Conservation (phyloP, 1,140 invertebrate genomes). For the Aporrectodea caliginosa region DNA sequence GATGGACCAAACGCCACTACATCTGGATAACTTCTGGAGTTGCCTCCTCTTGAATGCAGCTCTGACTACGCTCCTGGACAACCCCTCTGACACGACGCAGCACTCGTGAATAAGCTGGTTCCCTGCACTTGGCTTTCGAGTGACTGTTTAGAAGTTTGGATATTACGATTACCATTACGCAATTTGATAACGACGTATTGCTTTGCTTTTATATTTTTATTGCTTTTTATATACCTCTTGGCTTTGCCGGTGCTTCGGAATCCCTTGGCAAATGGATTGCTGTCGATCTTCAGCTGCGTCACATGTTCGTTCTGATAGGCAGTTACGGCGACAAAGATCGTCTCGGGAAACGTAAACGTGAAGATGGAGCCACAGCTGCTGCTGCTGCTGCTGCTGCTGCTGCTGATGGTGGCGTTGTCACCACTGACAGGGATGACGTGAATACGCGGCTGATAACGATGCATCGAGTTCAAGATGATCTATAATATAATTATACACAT, state of each 20-base stretch:
- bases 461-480: constrained; percentile 98
- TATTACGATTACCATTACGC: too few species aligned
- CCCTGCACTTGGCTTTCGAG: too few species aligned
- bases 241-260: constrained; percentile 79
- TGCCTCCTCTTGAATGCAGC: too few species aligned
- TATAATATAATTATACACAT: too few species aligned
- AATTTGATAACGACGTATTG: too few species aligned
- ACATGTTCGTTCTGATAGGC: constrained; percentile 57
- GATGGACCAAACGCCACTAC: too few species aligned
- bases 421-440: constrained; percentile 70
- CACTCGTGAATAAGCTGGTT: too few species aligned
- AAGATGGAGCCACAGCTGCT: constrained; percentile 78
- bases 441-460: constrained; percentile 90
- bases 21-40: too few species aligned
- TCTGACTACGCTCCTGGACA: too few species aligned
- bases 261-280: constrained; percentile 93
- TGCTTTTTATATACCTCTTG: constrained; percentile 52
- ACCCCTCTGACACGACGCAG: too few species aligned
- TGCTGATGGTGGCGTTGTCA: constrained; percentile 50
- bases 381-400: constrained; percentile 69
- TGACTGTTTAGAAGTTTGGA: too few species aligned
- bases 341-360: constrained; percentile 98
- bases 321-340: constrained; percentile 84
- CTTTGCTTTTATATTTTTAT: too few species aligned
- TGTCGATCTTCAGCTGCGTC: constrained; percentile 85